Evolutionary conservation across 2,888 invertebrate genomes (phyloP), one percentile per base, ranked within the genome.

Genomic region (Thumatha senex): DNA sequence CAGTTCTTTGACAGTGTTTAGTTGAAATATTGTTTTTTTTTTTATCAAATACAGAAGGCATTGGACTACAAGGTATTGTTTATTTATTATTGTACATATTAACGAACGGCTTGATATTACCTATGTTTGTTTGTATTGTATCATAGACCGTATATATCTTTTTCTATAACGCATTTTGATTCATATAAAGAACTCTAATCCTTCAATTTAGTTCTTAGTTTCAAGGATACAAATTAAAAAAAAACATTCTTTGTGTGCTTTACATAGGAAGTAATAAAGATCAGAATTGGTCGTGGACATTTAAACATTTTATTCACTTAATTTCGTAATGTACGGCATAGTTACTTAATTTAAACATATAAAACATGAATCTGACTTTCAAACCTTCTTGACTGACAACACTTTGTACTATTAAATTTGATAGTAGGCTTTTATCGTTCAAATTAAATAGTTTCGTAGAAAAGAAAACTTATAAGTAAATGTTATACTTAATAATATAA

Each of bases 1-100:
- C 72, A 72, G 74, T 78, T 76, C 55, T 65, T 70, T 70, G 66
- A 60, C 74, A 76, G 74, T 79, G 78, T 74, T 36, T 64, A 76
- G 67, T 68, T 63, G 59, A 61, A 66, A n/a, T 71, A 69, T 51
- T 61, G 60, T 53, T 63, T 60, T 62, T 76, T 76, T 68, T 63
- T 61, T 58, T n/a, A n/a, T n/a, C n/a, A n/a, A 67, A 57, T 69
- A 33, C 7, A 55, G 63, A 63, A 40, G 61, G 63, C 65, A 56
- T 69, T 72, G 72, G 76, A 76, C 68, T 15, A 58, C 62, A 65
- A 67, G 72, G 86, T 84, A 80, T 58, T 31, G 31, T 31, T 31
- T 31, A 12, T 51, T 56, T 65, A 49, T 58, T 52, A 55, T 40
- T 45, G 46, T 46, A 34, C 48, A 62, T 18, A 24, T n/a, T n/a